phyloP scores from a whole-genome alignment of 2,797 vertebrate species.

The Calcarius lapponicus region DNA sequence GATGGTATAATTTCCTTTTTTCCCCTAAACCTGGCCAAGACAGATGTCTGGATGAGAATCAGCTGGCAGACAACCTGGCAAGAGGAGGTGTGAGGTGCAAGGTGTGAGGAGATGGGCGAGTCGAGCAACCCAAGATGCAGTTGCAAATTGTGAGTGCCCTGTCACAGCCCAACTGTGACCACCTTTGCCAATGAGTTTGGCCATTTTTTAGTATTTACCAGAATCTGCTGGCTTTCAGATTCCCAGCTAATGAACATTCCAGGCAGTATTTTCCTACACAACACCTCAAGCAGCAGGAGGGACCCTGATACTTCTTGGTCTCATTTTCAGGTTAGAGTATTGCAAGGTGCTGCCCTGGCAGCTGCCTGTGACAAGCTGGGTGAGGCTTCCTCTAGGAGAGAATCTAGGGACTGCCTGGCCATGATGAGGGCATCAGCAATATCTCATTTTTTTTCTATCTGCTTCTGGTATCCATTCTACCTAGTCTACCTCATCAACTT shows the following conservation, averaged over 20 bases:
- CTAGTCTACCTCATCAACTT: neutral
- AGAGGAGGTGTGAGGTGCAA: neutral
- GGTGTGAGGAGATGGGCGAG: neutral
- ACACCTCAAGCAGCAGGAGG: neutral
- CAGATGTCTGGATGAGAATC: neutral
- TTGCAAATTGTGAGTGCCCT: neutral
- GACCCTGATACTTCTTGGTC: neutral
- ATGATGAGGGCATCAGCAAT: neutral
- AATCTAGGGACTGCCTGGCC: neutral
- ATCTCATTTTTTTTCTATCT: neutral
- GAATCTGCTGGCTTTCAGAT: neutral
- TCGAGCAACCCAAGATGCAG: neutral
- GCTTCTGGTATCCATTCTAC: neutral
- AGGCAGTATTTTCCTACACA: neutral
- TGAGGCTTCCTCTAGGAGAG: neutral
- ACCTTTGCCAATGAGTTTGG: neutral
- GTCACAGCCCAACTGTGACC: neutral
- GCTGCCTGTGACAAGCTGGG: neutral
- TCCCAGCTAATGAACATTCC: neutral
- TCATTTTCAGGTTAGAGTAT: neutral
- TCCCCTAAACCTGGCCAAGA: neutral
- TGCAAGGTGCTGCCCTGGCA: neutral
- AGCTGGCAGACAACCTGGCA: neutral
- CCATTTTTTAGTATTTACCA: neutral
- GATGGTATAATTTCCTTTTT: slow-evolving; percentile 12